Evolutionary conservation across 2,797 vertebrate species (phyloP).

Genomic region (Phalanger gymnotis): DNA sequence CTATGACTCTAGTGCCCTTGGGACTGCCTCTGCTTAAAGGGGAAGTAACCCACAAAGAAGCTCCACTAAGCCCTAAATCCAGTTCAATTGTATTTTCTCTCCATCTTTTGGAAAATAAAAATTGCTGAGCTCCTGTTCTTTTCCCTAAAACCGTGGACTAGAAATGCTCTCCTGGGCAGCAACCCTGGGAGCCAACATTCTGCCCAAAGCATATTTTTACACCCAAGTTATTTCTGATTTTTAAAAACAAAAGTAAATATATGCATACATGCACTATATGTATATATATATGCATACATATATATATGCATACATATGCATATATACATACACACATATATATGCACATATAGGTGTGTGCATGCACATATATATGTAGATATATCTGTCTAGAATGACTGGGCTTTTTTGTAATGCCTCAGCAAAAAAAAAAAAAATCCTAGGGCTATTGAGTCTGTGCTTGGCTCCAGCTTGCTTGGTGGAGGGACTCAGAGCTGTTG

Average conservation of each 20-base stretch:
- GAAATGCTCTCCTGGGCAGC: slow-evolving; percentile 64
- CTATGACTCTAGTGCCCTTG: neutral
- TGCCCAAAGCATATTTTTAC: slow-evolving; percentile 69
- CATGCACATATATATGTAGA: neutral
- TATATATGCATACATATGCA: too few relatives aligned
- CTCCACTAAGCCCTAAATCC: slow-evolving; percentile 47
- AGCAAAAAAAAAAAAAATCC: slow-evolving; percentile 64
- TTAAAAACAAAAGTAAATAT: slow-evolving; percentile 72
- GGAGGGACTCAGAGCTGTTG: neutral
- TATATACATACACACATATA: neutral
- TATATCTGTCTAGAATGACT: slow-evolving; percentile 43
- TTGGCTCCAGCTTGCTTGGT: slow-evolving; percentile 13
- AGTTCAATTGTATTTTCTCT: slow-evolving; percentile 67
- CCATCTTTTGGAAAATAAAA: slow-evolving; percentile 68
- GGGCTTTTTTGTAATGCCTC: slow-evolving; percentile 57
- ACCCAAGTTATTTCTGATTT: slow-evolving; percentile 81
- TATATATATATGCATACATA: too few relatives aligned
- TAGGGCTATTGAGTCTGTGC: neutral
- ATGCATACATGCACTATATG: neutral
- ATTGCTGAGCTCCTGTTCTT: slow-evolving; percentile 53
- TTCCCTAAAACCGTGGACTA: slow-evolving; percentile 39
- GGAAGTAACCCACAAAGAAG: neutral
- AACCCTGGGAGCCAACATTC: slow-evolving; percentile 66
- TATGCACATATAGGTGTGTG: too few relatives aligned
- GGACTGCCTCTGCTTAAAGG: neutral